Evolutionary conservation across 2,797 vertebrate species (phyloP).

Genomic region (Trachops cirrhosus): DNA sequence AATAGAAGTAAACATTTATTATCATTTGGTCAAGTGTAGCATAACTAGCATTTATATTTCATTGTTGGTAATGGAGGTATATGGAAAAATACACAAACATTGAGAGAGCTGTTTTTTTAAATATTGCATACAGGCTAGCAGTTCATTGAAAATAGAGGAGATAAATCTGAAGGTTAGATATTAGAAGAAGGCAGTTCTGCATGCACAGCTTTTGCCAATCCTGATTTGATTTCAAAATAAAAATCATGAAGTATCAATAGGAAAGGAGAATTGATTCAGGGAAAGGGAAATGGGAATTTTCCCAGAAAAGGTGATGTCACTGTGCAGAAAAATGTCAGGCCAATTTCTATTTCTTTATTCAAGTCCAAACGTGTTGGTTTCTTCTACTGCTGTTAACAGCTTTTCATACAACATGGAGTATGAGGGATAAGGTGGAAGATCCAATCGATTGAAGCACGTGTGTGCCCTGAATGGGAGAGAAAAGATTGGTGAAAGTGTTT

Average conservation of each 20-base stretch:
- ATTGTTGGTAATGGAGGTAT: slow-evolving; percentile 87
- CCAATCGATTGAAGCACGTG: slow-evolving; percentile 97
- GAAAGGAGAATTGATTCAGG: slow-evolving; percentile 79
- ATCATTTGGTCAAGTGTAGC: slow-evolving; percentile 85
- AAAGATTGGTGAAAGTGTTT: slow-evolving; percentile 15
- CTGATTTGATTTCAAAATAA: slow-evolving; percentile 82
- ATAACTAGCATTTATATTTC: slow-evolving; percentile 84
- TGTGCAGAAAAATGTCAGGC: slow-evolving; percentile 77
- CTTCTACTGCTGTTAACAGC: slow-evolving; percentile 96
- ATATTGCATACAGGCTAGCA: slow-evolving; percentile 89
- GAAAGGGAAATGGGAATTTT: slow-evolving; percentile 58
- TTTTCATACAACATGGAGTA: slow-evolving; percentile 97
- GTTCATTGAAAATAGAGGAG: slow-evolving; percentile 84
- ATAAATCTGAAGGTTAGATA: slow-evolving; percentile 85
- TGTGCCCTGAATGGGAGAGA: slow-evolving; percentile 88
- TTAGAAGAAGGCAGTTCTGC: slow-evolving; percentile 85
- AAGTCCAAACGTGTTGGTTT: slow-evolving; percentile 96
- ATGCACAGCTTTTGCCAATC: slow-evolving; percentile 86
- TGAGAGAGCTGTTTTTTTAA: slow-evolving; percentile 82
- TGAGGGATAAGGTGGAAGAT: slow-evolving; percentile 96
- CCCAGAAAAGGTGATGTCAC: slow-evolving; percentile 78
- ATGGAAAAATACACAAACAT: slow-evolving; percentile 87
- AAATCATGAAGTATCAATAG: slow-evolving; percentile 81
- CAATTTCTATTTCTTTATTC: slow-evolving; percentile 83
- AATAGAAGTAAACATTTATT: slow-evolving; percentile 85